Percentiles rank a stretch among this genome's conserved stretches.
These are phyloP conservation scores for Sminthurinus signatus DNA, from an alignment of 1,140 invertebrate genomes.

Conservation along the genomic window DNA sequence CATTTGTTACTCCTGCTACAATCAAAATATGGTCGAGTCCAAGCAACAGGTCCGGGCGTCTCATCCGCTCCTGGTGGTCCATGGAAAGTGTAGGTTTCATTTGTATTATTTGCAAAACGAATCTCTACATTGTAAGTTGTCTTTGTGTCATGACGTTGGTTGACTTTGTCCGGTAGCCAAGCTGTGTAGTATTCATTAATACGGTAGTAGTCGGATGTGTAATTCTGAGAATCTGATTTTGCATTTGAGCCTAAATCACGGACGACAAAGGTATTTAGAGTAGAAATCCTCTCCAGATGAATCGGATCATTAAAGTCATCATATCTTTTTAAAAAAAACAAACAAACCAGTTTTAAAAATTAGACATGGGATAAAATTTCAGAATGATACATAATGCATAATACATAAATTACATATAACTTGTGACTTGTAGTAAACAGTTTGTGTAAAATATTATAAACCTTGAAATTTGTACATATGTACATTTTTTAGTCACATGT, in stretches of 20 bases:
- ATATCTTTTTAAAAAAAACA: constrained; percentile 53
- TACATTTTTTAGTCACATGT: too few relatives aligned
- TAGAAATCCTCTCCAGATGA: constrained; percentile 79
- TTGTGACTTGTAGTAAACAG: too few relatives aligned
- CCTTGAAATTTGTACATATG: too few relatives aligned
- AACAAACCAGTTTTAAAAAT: too few relatives aligned
- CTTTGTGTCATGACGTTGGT: constrained; percentile 81
- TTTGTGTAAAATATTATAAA: too few relatives aligned
- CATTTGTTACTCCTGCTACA: constrained; percentile 92
- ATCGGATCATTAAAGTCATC: constrained; percentile 94
- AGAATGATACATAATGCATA: too few relatives aligned
- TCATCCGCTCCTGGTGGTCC: constrained; percentile 84
- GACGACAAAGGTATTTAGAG: constrained; percentile 76
- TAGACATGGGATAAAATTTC: too few relatives aligned
- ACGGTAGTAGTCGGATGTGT: constrained; percentile 81
- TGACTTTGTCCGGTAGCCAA: constrained; percentile 82
- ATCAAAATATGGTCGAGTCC: constrained; percentile 93
- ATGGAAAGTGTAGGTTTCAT: constrained; percentile 90
- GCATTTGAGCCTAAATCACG: constrained; percentile 71
- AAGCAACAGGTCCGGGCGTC: constrained; percentile 81
- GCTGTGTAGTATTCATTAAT: constrained; percentile 81
- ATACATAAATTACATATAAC: too few relatives aligned
- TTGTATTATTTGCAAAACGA: constrained; percentile 90
- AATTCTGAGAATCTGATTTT: constrained; percentile 70
- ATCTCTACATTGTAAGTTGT: constrained; percentile 77